Evolutionary conservation across 2,888 invertebrate genomes (phyloP).

Genomic region (Zaprionus obscuricornis): DNA sequence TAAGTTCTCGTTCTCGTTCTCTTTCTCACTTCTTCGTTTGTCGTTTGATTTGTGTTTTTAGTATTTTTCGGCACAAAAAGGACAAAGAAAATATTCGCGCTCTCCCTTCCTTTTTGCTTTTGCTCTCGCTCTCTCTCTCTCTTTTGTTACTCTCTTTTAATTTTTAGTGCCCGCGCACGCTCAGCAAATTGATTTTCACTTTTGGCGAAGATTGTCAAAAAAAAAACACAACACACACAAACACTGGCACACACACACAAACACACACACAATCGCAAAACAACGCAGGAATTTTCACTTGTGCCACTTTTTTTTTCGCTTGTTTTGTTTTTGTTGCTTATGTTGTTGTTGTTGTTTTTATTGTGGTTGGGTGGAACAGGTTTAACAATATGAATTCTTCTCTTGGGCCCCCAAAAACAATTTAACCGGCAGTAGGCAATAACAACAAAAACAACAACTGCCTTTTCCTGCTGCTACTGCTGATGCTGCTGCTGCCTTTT

Average conservation of each 20-base stretch:
- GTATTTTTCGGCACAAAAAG: conserved; percentile 48
- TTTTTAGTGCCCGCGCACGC: conserved; percentile 61
- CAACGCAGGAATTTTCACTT: conserved; percentile 76
- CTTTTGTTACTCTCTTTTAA: conserved; percentile 20
- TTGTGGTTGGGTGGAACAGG: conserved; percentile 54
- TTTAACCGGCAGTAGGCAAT: conserved; percentile 30
- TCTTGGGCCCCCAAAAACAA: conserved; percentile 42
- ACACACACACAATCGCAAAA: conserved; percentile 15
- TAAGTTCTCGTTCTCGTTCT: conserved; percentile 52
- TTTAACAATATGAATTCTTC: conserved; percentile 51
- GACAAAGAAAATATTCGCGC: conserved; percentile 43
- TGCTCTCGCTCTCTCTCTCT: conserved; percentile 16
- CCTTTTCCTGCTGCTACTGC: conserved; percentile 54
- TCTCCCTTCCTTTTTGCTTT: conserved; percentile 14
- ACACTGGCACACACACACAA: conserved; percentile 15
- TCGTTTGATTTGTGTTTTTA: conserved; percentile 53
- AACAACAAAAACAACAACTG: conserved; percentile 44
- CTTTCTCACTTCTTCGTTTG: conserved; percentile 21
- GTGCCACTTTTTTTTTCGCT: conserved; percentile 70
- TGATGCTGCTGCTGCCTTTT: conserved; percentile 3
- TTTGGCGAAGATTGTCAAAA: conserved; percentile 72
- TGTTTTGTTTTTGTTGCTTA: conserved; percentile 42
- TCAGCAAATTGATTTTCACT: conserved; percentile 74
- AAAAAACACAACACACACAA: conserved; percentile 43
- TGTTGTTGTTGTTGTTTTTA: conserved; percentile 31